Evolutionary conservation across 2,888 invertebrate species (phyloP).

Genomic region (Thymelicus acteon): DNA sequence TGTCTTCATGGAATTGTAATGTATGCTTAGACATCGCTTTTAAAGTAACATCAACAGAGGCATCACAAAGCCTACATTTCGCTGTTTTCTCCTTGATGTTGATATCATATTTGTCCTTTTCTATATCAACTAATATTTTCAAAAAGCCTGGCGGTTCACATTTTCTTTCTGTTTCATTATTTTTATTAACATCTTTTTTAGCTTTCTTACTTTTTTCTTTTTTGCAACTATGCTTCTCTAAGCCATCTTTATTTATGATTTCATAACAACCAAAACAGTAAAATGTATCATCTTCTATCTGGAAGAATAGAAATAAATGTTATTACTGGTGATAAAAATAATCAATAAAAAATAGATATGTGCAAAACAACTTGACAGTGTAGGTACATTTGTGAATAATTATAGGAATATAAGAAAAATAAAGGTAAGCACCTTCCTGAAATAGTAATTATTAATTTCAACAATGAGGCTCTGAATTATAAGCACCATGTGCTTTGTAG

Average conservation of each 20-base stretch:
- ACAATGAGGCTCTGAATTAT: slow-evolving; percentile 52
- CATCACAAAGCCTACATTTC: slow-evolving; percentile 55
- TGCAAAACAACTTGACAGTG: slow-evolving; percentile 8
- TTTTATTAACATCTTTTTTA: slow-evolving; percentile 29
- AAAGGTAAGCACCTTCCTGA: slow-evolving; percentile 15
- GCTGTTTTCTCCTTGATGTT: slow-evolving; percentile 48
- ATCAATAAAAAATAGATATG: slow-evolving; percentile 10
- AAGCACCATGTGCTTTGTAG: slow-evolving; percentile 54
- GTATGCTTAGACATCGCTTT: slow-evolving; percentile 43
- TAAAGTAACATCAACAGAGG: slow-evolving; percentile 45
- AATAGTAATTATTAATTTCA: slow-evolving; percentile 1
- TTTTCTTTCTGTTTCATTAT: slow-evolving; percentile 35
- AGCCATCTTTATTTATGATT: slow-evolving; percentile 38
- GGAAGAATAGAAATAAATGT: slow-evolving; percentile 42
- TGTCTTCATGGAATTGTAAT: slow-evolving; percentile 29
- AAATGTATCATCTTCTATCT: slow-evolving; percentile 54
- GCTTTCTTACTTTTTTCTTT: slow-evolving; percentile 14
- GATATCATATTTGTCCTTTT: slow-evolving; percentile 51
- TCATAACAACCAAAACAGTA: slow-evolving; percentile 64
- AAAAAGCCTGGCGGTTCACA: slow-evolving; percentile 39
- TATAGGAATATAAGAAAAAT: too few relatives aligned
- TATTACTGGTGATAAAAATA: too few relatives aligned
- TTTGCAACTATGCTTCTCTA: slow-evolving; percentile 47
- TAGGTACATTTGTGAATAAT: background rate
- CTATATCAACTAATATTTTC: slow-evolving; percentile 44